These are phyloP conservation scores for Automeris io DNA, from an alignment of 2,888 invertebrate genomes.

Conservation along the genomic window DNA sequence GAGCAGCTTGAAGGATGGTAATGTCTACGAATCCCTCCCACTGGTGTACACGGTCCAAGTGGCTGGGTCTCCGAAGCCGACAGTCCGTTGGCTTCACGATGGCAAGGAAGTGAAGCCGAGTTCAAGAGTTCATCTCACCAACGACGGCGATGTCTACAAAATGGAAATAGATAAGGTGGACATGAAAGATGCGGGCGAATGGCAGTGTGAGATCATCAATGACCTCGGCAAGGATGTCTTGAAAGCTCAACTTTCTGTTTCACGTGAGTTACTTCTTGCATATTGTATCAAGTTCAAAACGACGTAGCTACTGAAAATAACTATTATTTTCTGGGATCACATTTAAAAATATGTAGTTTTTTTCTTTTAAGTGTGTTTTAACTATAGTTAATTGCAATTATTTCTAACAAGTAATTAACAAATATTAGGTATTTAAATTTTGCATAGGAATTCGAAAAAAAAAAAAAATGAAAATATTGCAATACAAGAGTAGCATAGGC, in stretches of 20 bases:
- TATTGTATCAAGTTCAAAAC: no score
- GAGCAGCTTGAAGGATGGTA: constrained; percentile 84
- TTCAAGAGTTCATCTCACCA: constrained; percentile 77
- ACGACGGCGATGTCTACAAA: constrained; percentile 83
- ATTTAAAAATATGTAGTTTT: no score
- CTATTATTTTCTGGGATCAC: no score
- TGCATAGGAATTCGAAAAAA: no score
- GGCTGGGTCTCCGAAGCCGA: constrained; percentile 85
- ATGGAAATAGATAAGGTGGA: constrained; percentile 83
- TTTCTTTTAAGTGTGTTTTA: no score
- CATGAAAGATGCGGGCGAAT: constrained; percentile 86
- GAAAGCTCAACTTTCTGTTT: constrained; percentile 84
- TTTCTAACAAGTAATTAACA: no score
- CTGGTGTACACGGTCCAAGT: constrained; percentile 88
- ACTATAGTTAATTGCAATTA: no score
- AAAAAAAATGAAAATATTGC: no score
- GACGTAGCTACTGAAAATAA: no score
- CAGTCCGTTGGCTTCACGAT: constrained; percentile 87
- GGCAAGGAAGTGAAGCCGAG: constrained; percentile 83
- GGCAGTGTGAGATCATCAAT: constrained; percentile 89
- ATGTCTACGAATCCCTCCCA: constrained; percentile 88
- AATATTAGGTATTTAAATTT: no score
- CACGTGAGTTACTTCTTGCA: constrained; percentile 74
- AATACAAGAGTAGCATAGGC: no score
- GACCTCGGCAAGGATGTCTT: constrained; percentile 87